These are phyloP conservation scores for Entomobrya proxima DNA, from an alignment of 2,888 invertebrate genomes.

Conservation along the genomic window DNA sequence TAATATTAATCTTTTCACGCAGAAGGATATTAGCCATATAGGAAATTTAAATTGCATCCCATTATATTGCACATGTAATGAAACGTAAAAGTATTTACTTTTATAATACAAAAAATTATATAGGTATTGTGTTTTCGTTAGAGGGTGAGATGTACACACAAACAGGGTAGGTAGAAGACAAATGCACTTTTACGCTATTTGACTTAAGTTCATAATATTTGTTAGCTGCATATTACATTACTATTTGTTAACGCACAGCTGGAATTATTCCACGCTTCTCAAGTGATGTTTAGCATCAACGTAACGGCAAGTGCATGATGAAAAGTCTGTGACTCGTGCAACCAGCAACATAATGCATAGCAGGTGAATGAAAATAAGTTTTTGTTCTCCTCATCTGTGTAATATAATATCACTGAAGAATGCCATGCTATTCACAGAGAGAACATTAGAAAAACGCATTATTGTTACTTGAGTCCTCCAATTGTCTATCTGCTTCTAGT, in stretches of 20 bases:
- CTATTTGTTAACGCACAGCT: conserved; percentile 46
- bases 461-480: conserved; percentile 26
- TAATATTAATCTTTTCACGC: conserved; percentile 56
- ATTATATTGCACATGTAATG: conserved; percentile 47
- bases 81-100: conserved; percentile 46
- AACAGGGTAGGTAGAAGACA: too few species aligned
- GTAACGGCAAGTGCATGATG: background rate
- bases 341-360: background rate
- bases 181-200: too few species aligned
- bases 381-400: conserved; percentile 20
- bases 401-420: conserved; percentile 35
- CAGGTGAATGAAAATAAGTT: background rate
- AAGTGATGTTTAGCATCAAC: conserved; percentile 37
- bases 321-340: background rate
- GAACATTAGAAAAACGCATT: background rate
- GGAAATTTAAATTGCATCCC: conserved; percentile 40
- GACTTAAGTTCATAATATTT: too few species aligned
- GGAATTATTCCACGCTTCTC: conserved; percentile 43
- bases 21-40: conserved; percentile 40
- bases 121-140: too few species aligned
- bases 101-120: too few species aligned
- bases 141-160: too few species aligned
- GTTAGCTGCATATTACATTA: conserved; percentile 13
- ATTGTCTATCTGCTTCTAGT: background rate
- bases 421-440: background rate